phyloP scores from a whole-genome alignment of 2,113 vertebrate species.

The Pterocles orientalis region DNA sequence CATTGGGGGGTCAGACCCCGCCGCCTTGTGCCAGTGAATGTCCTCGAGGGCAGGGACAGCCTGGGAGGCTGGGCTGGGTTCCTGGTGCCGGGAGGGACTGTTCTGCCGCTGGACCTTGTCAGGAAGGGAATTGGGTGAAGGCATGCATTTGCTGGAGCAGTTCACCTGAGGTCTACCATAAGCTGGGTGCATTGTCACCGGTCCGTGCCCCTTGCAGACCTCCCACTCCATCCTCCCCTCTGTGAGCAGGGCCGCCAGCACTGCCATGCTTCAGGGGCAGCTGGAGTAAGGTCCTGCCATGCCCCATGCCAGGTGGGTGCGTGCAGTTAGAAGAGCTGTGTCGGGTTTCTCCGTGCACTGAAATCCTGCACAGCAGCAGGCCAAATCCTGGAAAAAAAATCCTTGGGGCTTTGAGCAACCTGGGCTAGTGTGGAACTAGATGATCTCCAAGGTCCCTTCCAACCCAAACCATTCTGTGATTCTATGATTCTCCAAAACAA shows the following conservation, averaged over 20 bases:
- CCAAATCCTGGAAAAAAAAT: not conserved
- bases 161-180: accelerated
- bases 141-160: not conserved
- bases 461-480: too few relatives aligned
- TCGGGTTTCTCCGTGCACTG: not conserved
- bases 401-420: too few relatives aligned
- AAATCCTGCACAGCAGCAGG: accelerated
- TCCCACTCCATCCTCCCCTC: not conserved
- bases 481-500: not conserved
- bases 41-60: not conserved
- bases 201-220: not conserved
- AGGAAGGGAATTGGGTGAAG: accelerated
- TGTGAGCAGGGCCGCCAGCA: accelerated
- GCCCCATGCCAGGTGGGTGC: accelerated
- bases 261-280: accelerated
- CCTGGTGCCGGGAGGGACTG: accelerated
- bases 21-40: not conserved
- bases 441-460: too few relatives aligned
- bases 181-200: not conserved
- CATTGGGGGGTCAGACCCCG: not conserved
- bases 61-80: not conserved
- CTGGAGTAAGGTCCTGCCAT: not conserved
- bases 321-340: not conserved
- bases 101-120: not conserved
- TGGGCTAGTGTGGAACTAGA: too few relatives aligned